Evolutionary conservation across 2,113 vertebrate species (phyloP).

Genomic region (Mus musculus): DNA sequence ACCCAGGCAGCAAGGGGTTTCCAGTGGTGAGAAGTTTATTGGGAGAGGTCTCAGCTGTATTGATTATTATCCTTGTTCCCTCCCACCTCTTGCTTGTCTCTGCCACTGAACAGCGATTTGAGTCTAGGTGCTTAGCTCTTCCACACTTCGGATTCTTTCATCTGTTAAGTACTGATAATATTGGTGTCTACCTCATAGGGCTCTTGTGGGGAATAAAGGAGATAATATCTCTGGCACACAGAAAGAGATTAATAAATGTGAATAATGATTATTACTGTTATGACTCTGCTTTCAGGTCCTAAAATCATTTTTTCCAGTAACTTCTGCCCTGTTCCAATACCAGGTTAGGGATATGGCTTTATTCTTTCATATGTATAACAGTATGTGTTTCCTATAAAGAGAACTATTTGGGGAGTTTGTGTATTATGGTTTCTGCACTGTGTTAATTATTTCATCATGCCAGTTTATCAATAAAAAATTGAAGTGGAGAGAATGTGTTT

Average conservation of each 20-base stretch:
- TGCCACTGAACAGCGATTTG: background rate
- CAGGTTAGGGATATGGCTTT: background rate
- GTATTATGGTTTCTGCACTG: background rate
- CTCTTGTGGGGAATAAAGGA: background rate
- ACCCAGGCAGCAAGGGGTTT: background rate
- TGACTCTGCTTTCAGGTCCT: conserved; percentile 11
- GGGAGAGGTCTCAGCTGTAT: background rate
- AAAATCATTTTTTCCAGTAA: background rate
- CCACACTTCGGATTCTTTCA: background rate
- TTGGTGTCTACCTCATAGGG: background rate
- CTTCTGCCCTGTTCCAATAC: background rate
- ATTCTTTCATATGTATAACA: background rate
- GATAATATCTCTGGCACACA: background rate
- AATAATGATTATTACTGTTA: background rate
- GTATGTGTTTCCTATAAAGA: background rate
- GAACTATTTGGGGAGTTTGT: background rate
- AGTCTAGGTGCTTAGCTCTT: background rate
- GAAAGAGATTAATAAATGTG: background rate
- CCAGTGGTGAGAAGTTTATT: background rate
- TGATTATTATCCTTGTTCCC: background rate
- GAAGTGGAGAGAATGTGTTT: background rate
- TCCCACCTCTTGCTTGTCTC: background rate
- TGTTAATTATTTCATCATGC: background rate
- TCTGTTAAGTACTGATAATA: background rate
- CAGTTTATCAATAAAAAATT: background rate